A percentile compares a stretch with the other conserved stretches of the same genome.
These are phyloP conservation scores for Prorops nasuta DNA, from an alignment of 1,140 invertebrate species.

Conservation along the genomic window DNA sequence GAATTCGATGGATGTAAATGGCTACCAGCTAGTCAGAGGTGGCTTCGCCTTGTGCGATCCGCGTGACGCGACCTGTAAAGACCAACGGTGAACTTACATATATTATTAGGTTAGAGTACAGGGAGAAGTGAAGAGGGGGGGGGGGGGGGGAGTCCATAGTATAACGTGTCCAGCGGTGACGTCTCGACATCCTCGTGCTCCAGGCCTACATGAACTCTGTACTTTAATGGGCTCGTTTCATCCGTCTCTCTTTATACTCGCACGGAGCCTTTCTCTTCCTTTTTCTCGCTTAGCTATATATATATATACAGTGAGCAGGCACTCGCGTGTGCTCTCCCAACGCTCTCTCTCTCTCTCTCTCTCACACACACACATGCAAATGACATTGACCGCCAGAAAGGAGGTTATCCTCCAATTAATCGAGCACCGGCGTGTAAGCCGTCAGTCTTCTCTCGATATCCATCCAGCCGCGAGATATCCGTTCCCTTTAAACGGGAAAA, in stretches of 20 bases:
- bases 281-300: neutral
- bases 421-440: conserved; percentile 20
- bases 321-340: neutral
- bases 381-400: conserved; percentile 31
- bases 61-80: conserved; percentile 18
- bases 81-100: conserved; percentile 13
- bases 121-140: neutral
- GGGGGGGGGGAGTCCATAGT: too few species aligned
- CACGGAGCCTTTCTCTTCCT: neutral
- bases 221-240: conserved; percentile 27
- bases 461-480: neutral
- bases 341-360: neutral
- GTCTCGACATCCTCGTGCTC: conserved; percentile 21
- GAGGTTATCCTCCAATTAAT: conserved; percentile 38
- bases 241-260: neutral
- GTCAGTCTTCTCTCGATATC: conserved; percentile 26
- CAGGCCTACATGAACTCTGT: conserved; percentile 26
- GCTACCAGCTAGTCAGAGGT: too few species aligned
- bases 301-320: too few species aligned
- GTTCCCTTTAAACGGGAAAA: too few species aligned
- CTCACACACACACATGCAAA: conserved; percentile 32
- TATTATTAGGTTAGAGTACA: conserved; percentile 19
- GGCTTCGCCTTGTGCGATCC: too few species aligned
- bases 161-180: conserved; percentile 26
- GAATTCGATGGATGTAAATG: too few species aligned